Percentiles rank a stretch among this genome's conserved stretches.
Evolutionary conservation across 2,113 vertebrate genomes (phyloP).

Genomic region (Spea bombifrons): DNA sequence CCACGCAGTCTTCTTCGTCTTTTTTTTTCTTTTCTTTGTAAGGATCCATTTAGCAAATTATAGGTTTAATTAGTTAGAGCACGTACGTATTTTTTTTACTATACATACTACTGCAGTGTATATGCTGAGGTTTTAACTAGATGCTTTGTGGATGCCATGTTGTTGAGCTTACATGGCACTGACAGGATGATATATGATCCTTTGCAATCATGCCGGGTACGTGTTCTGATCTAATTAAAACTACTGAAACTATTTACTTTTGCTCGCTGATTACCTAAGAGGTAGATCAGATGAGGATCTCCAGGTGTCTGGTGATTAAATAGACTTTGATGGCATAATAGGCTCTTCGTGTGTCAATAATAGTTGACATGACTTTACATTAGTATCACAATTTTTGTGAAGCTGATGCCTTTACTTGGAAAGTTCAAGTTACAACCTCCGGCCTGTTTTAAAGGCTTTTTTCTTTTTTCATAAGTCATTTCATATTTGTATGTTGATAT

Average conservation of each 20-base stretch:
- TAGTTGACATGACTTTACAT: conserved; percentile 68
- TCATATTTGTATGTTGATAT: conserved; percentile 62
- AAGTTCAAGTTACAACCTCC: conserved; percentile 65
- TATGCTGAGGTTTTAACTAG: conserved; percentile 14
- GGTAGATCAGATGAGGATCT: conserved; percentile 53
- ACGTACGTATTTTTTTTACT: conserved; percentile 21
- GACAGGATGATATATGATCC: conserved; percentile 47
- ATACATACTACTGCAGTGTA: conserved; percentile 18
- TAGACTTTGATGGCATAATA: conserved; percentile 66
- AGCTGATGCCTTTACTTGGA: conserved; percentile 72
- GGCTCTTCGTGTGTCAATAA: conserved; percentile 68
- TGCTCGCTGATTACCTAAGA: conserved; percentile 49
- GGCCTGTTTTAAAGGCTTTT: conserved; percentile 77
- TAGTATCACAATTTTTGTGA: conserved; percentile 72
- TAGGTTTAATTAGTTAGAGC: conserved; percentile 36
- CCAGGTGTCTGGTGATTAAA: conserved; percentile 56
- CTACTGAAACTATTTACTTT: conserved; percentile 60
- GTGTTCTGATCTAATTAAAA: conserved; percentile 57
- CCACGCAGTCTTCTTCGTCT: not conserved
- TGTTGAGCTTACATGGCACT: conserved; percentile 8
- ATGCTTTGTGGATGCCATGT: conserved; percentile 18
- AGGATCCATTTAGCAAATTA: not conserved
- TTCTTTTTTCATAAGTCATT: conserved; percentile 56
- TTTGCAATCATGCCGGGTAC: conserved; percentile 63
- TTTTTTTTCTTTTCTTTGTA: conserved; percentile 27